Percentiles rank a stretch among this genome's conserved stretches.
These are phyloP conservation scores for Stylophora pistillata DNA, from an alignment of 64 coral and sea anemone species.

Conservation along the genomic window DNA sequence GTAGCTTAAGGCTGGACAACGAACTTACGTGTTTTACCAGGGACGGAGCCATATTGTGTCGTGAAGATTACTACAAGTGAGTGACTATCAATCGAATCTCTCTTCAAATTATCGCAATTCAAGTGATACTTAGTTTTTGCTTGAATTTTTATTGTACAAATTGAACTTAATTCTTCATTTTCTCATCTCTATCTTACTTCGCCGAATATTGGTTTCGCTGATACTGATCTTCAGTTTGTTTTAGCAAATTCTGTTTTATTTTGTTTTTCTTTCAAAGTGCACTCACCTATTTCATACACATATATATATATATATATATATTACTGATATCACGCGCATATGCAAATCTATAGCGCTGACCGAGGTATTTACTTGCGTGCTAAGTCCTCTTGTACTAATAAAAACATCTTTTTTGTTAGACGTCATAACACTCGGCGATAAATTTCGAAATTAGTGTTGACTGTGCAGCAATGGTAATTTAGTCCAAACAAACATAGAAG, in stretches of 20 bases:
- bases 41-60: constrained; percentile 86
- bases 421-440: background rate
- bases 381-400: background rate
- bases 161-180: too few species aligned
- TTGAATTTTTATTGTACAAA: too few species aligned
- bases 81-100: background rate
- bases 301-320: too few species aligned
- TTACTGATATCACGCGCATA: background rate
- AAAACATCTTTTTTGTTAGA: background rate
- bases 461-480: background rate
- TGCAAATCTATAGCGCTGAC: background rate
- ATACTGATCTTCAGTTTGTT: background rate
- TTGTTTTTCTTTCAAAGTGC: too few species aligned
- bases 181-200: too few species aligned
- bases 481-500: too few species aligned
- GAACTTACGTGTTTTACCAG: constrained; percentile 87
- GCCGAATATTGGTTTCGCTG: background rate
- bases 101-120: background rate
- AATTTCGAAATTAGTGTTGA: background rate
- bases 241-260: background rate
- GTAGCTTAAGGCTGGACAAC: constrained; percentile 79
- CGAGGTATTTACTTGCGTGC: background rate
- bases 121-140: background rate
- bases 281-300: too few species aligned
- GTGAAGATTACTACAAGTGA: constrained; percentile 90